Conservation (phyloP, 2,113 vertebrate species). For the Macquaria australasica region DNA sequence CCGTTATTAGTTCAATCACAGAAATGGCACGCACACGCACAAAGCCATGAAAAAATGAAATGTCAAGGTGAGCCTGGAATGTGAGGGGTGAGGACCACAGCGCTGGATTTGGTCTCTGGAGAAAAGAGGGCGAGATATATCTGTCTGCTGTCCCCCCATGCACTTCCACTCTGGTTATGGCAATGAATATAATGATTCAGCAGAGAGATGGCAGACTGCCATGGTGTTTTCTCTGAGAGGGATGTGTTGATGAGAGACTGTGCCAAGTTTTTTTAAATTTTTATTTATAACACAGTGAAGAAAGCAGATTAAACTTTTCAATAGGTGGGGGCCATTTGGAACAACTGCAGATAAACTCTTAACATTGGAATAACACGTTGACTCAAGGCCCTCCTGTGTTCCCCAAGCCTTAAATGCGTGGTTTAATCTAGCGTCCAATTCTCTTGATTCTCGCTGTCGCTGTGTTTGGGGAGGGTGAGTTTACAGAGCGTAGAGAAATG, state of each 20-base stretch:
- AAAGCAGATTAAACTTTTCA: slow-evolving; percentile 34
- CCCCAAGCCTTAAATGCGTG: slow-evolving; percentile 29
- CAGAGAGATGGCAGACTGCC: slow-evolving; percentile 39
- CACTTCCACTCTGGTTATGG: slow-evolving; percentile 39
- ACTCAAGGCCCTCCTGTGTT: slow-evolving; percentile 34
- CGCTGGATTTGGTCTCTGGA: slow-evolving; percentile 41
- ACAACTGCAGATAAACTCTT: slow-evolving; percentile 27
- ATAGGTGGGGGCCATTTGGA: slow-evolving; percentile 4
- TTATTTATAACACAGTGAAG: slow-evolving; percentile 8
- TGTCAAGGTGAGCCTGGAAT: slow-evolving; percentile 72
- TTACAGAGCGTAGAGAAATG: slow-evolving; percentile 31
- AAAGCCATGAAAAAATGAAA: slow-evolving; percentile 54
- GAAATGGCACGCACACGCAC: slow-evolving; percentile 36
- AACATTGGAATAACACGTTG: slow-evolving; percentile 14
- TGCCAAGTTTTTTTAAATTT: slow-evolving; percentile 7
- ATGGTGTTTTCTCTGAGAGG: slow-evolving; percentile 32
- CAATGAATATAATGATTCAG: slow-evolving; percentile 51
- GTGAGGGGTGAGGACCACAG: slow-evolving; percentile 42
- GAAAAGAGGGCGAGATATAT: slow-evolving; percentile 47
- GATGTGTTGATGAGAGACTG: slow-evolving; percentile 33
- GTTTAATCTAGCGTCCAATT: slow-evolving; percentile 52
- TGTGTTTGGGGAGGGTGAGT: slow-evolving; percentile 13
- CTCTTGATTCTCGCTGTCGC: slow-evolving; percentile 47
- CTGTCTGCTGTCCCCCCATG: slow-evolving; percentile 10
- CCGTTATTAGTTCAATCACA: slow-evolving; percentile 58